Conservation (phyloP, 2,888 invertebrate genomes). For the Thereva unica region DNA sequence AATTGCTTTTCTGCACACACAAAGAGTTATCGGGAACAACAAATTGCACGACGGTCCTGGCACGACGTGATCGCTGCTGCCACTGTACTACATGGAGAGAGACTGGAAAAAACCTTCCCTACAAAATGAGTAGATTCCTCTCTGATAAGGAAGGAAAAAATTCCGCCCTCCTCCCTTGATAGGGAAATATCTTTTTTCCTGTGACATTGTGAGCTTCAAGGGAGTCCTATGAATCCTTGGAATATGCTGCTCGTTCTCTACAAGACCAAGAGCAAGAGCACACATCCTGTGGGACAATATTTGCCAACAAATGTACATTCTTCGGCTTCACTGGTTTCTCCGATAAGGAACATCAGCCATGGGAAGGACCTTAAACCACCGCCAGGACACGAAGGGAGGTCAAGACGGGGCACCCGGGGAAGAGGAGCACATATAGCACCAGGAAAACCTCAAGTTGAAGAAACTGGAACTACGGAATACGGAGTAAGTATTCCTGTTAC, state of each 20-base stretch:
- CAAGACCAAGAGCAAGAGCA: background rate
- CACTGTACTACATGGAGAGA: background rate
- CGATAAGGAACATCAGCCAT: too few relatives aligned
- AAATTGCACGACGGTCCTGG: constrained; percentile 14
- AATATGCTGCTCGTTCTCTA: background rate
- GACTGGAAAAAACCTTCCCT: too few relatives aligned
- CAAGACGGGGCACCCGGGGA: too few relatives aligned
- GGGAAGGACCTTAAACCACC: background rate
- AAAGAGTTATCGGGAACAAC: constrained; percentile 25
- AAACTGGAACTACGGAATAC: background rate
- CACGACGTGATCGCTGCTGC: background rate
- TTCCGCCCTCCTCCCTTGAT: constrained; percentile 1
- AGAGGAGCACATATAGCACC: too few relatives aligned
- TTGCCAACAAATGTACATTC: constrained; percentile 24
- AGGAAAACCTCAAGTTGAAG: too few relatives aligned
- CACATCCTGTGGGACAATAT: constrained; percentile 20
- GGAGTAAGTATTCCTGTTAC: constrained; percentile 11
- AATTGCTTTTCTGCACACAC: constrained; percentile 22
- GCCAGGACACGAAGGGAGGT: background rate
- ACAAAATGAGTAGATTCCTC: background rate
- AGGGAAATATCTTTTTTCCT: constrained; percentile 25
- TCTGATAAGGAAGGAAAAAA: constrained; percentile 23
- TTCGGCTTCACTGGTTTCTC: constrained; percentile 11
- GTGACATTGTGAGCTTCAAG: constrained; percentile 18
- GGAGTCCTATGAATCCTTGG: background rate